phyloP scores from a whole-genome alignment of 92 coral and sea anemone species.

The Meandrina meandrites region DNA sequence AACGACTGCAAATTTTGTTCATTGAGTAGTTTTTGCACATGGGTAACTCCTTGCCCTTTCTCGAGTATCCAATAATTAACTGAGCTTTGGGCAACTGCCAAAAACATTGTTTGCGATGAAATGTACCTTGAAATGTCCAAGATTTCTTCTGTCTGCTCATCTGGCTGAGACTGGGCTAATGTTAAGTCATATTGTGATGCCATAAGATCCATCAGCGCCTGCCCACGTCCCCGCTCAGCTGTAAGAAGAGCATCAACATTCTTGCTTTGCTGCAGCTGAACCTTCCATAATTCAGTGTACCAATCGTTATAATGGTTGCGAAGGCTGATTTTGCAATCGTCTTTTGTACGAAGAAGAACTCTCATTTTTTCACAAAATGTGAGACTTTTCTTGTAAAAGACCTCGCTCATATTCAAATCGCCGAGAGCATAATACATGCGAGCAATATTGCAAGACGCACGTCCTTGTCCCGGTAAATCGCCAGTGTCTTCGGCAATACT shows the following conservation, averaged over 20 bases:
- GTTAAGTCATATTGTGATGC: not conserved
- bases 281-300: not conserved
- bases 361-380: not conserved
- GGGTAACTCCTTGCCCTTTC: not conserved
- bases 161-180: not conserved
- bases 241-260: not conserved
- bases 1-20: not conserved
- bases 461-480: too few relatives aligned
- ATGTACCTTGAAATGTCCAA: not conserved
- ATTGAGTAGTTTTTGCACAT: not conserved
- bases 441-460: not conserved
- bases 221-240: too few relatives aligned
- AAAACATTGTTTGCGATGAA: not conserved
- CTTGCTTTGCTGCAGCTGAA: slow-evolving; percentile 6
- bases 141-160: not conserved
- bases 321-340: not conserved
- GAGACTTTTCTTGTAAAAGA: not conserved
- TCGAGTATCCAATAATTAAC: not conserved
- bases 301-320: not conserved
- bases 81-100: not conserved
- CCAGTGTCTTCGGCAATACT: not conserved
- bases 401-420: slow-evolving; percentile 7
- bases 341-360: not conserved
- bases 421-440: not conserved
- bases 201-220: slow-evolving; percentile 18